Base-by-base conservation (phyloP, 2,113 vertebrate genomes). In the Ornithorhynchus anatinus region DNA sequence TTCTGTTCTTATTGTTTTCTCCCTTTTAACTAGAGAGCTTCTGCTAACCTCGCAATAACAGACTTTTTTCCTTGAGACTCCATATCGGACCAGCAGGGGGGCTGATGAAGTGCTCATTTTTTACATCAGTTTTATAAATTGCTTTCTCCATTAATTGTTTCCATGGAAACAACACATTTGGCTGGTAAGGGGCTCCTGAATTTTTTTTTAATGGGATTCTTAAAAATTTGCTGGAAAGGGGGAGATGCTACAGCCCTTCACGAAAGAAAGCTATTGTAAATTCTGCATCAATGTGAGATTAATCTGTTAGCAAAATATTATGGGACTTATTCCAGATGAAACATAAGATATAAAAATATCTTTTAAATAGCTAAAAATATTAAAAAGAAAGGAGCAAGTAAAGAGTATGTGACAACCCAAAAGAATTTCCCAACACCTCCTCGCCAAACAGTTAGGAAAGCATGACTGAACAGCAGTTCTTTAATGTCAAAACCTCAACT, bases 71-170 rank as follows among this genome's bases (percentile, higher is more conserved):
- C 77, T 75, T 54, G 1, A 71, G 83, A 84, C 50, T 86, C 80
- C 85, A 25, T 82, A 88, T 84, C 87, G 27, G 51, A 86, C 72
- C 92, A 86, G 90, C 87, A 84, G 89, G 91, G 87, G 89, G 76
- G 72, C 86, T 77, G 87, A 88, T 81, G 87, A 85, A 90, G 90
- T 80, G 84, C 85, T 89, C 80, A 87, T 91, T 92, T 93, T 91
- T 90, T 86, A 90, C 91, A 90, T 91, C 87, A 86, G 85, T 92
- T 89, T 89, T 92, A 93, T 91, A 92, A 94, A 94, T 91, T 92
- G 91, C 90, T 91, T 89, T 92, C 86, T 88, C 88, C 91, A 90
- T 92, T 94, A 93, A 93, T 93, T 93, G 93, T 93, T 92, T 88
- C 92, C 93, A 93, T 94, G 91, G 93, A 94, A 92, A 94, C 92